Evolutionary conservation across 1,140 invertebrate genomes (phyloP), one percentile per base, ranked within the genome.

Genomic region (Sarcophaga peregrina): DNA sequence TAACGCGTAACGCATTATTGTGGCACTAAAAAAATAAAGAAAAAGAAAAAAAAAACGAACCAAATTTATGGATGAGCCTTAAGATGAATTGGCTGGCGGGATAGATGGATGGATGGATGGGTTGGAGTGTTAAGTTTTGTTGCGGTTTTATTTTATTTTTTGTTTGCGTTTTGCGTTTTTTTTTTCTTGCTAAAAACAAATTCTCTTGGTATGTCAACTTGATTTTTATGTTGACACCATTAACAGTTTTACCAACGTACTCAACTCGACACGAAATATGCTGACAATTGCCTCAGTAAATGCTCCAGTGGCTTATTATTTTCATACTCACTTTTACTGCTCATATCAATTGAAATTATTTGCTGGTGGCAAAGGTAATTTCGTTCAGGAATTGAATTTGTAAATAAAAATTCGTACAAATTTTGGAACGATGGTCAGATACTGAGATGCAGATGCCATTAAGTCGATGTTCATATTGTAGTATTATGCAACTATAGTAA

Each of bases 211-310:
- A 78, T 50, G 47, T 78, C 47, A 78, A 78, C 75, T 50, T 78
- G 47, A 78, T 78, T 78, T 78, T 50, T 50, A 78, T 78, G 75
- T 78, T 52, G 50, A 78, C 75, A 25, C 75, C 75, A 78, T 78
- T 78, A 50, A 78, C 75, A 78, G 47, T 78, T 78, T 75, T 47
- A 75, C 8, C 73, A 47, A 13, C 46, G 45, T 47, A n/a, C 46
- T 47, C 47, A 13, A 15, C 62, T 72, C 8, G n/a, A 7, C 11
- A 74, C 45, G 72, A 45, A 74, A 45, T 45, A 74, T 74, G 72
- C 45, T 74, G 72, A 11, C 72, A 74, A 74, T 45, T 74, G 25
- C 25, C 72, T 46, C 0, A 5, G 25, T 74, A 7, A 2, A 58
- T 58, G 54, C 54, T 58, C 54, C 54, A 58, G 54, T 58, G 54